Percentiles rank a stretch among this genome's conserved stretches.
Evolutionary conservation across 2,113 vertebrate species (phyloP).

Genomic region (Spheniscus mendiculus): DNA sequence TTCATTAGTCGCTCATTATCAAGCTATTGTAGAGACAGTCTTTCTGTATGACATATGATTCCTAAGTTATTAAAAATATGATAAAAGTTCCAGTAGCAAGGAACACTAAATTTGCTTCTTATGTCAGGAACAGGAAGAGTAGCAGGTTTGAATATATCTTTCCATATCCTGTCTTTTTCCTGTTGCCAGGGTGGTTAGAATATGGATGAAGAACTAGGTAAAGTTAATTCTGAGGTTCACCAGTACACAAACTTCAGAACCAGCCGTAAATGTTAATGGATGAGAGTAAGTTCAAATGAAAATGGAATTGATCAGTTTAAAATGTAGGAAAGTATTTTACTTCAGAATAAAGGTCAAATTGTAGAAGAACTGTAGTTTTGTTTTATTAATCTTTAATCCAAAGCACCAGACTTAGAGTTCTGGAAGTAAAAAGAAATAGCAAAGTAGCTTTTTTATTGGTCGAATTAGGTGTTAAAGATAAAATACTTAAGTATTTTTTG

Average conservation of each 20-base stretch:
- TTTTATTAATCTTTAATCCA: background rate
- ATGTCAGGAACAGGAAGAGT: background rate
- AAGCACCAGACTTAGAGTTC: background rate
- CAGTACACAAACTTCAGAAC: background rate
- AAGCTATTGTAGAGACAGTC: background rate
- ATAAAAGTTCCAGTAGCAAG: background rate
- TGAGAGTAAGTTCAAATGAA: background rate
- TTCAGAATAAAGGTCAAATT: background rate
- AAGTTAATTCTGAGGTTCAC: background rate
- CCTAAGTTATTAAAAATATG: background rate
- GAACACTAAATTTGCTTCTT: background rate
- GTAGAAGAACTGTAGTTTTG: background rate
- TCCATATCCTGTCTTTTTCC: background rate
- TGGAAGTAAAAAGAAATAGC: background rate
- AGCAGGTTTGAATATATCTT: background rate
- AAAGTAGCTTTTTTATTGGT: background rate
- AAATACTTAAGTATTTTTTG: background rate
- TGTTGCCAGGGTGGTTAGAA: background rate
- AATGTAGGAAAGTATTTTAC: background rate
- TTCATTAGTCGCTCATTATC: background rate
- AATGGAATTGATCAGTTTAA: background rate
- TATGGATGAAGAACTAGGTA: background rate
- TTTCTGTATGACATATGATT: background rate
- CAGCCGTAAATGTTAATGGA: background rate
- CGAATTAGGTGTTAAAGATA: background rate